Percentiles rank a stretch among this genome's conserved stretches.
phyloP scores from a whole-genome alignment of 2,888 invertebrate species.

The Tetanocera ferruginea region DNA sequence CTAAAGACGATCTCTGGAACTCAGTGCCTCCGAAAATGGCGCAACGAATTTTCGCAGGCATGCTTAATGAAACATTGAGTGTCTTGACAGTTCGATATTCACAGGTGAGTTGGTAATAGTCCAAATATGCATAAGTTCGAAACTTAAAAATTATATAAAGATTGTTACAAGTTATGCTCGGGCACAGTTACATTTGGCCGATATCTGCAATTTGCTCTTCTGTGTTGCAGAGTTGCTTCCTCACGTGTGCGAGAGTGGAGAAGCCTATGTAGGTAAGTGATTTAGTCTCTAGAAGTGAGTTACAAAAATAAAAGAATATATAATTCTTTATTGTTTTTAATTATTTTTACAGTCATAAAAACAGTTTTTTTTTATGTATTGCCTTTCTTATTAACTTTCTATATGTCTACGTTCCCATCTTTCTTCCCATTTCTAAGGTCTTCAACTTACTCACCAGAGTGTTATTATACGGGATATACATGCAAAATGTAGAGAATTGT shows the following conservation, averaged over 20 bases:
- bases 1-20: constrained; percentile 85
- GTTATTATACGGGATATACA: constrained; percentile 85
- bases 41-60: constrained; percentile 85
- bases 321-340: background rate
- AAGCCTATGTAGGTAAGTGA: constrained; percentile 70
- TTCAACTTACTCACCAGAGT: constrained; percentile 73
- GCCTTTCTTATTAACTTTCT: background rate
- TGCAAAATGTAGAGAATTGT: constrained; percentile 84
- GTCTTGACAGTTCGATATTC: constrained; percentile 85
- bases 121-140: background rate
- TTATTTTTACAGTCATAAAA: background rate
- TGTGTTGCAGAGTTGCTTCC: constrained; percentile 82
- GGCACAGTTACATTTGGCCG: constrained; percentile 76
- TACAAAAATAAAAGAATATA: background rate
- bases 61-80: constrained; percentile 87
- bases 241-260: constrained; percentile 76
- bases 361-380: background rate
- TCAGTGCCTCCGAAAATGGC: constrained; percentile 92
- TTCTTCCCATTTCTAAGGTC: constrained; percentile 67
- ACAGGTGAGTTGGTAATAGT: constrained; percentile 72
- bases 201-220: constrained; percentile 82
- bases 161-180: constrained; percentile 76
- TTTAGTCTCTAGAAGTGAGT: background rate
- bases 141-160: constrained; percentile 64
- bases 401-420: background rate